Percentiles rank a stretch among this genome's conserved stretches.
Conservation (phyloP, 2,113 vertebrate species). For the Panurus biarmicus region DNA sequence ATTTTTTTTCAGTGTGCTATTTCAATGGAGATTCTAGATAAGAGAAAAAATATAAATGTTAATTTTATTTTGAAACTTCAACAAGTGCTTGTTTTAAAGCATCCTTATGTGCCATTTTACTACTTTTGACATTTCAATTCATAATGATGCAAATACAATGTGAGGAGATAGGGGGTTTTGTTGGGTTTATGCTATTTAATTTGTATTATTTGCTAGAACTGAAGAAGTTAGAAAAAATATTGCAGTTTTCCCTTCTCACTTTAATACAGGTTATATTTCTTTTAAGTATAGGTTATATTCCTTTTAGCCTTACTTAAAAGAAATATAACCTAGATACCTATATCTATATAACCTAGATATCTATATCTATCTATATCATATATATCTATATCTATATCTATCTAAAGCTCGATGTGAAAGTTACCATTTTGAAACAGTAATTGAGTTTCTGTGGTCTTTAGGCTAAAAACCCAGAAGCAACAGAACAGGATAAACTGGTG, state of each 20-base stretch:
- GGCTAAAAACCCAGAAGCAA: not conserved
- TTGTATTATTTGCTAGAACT: not conserved
- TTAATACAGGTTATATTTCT: not conserved
- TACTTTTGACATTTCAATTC: not conserved
- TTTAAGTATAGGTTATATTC: not conserved
- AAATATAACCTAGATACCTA: no score
- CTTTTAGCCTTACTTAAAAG: no score
- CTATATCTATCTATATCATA: no score
- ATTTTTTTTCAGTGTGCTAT: not conserved
- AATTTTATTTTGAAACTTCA: not conserved
- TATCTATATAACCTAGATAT: no score
- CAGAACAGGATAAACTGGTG: not conserved
- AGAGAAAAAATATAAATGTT: not conserved
- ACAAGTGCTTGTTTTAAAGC: not conserved
- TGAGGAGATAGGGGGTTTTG: fast-evolving
- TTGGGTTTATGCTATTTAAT: not conserved
- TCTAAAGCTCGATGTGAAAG: not conserved
- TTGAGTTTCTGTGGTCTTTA: not conserved
- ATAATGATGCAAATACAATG: not conserved
- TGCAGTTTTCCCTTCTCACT: not conserved
- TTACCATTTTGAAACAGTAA: not conserved
- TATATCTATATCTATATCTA: not conserved
- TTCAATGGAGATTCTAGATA: not conserved
- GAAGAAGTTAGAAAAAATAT: not conserved
- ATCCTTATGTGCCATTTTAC: not conserved